Conservation (phyloP, 1,140 invertebrate species). For the Neodiprion fabricii region DNA sequence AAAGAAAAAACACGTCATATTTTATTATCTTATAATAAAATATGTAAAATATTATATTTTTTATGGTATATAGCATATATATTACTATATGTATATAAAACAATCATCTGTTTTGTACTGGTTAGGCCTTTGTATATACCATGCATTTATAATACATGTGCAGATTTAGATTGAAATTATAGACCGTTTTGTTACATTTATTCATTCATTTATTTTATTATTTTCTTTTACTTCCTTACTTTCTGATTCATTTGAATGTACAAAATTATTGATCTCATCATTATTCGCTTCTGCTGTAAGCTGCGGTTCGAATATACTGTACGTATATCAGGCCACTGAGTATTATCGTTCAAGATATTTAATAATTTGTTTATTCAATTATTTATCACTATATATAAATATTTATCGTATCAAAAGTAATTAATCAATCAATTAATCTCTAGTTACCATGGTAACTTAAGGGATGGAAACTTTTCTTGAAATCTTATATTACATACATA, state of each 20-base stretch:
- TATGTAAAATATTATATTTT: too few relatives aligned
- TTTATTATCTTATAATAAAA: too few relatives aligned
- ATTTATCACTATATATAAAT: constrained; percentile 15
- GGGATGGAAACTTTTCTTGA: not conserved
- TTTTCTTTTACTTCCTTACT: constrained; percentile 16
- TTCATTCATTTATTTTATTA: constrained; percentile 12
- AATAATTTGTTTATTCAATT: constrained; percentile 24
- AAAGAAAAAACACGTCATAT: constrained; percentile 29
- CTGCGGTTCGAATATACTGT: too few relatives aligned
- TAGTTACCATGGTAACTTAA: constrained; percentile 35
- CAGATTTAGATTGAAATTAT: not conserved
- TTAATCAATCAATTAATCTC: constrained; percentile 3
- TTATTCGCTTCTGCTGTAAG: too few relatives aligned
- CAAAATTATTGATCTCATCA: too few relatives aligned
- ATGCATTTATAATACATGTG: too few relatives aligned
- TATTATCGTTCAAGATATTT: constrained; percentile 20
- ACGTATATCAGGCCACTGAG: constrained; percentile 21
- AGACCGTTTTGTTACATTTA: not conserved
- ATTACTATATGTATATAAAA: constrained; percentile 52
- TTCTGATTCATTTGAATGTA: not conserved
- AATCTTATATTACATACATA: not conserved
- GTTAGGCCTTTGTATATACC: constrained; percentile 14
- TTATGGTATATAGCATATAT: constrained; percentile 29
- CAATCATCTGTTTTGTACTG: constrained; percentile 28
- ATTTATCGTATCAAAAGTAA: constrained; percentile 17